Base-by-base conservation (phyloP, 2,888 invertebrate species). In the Gastracanthus pulcherrimus region DNA sequence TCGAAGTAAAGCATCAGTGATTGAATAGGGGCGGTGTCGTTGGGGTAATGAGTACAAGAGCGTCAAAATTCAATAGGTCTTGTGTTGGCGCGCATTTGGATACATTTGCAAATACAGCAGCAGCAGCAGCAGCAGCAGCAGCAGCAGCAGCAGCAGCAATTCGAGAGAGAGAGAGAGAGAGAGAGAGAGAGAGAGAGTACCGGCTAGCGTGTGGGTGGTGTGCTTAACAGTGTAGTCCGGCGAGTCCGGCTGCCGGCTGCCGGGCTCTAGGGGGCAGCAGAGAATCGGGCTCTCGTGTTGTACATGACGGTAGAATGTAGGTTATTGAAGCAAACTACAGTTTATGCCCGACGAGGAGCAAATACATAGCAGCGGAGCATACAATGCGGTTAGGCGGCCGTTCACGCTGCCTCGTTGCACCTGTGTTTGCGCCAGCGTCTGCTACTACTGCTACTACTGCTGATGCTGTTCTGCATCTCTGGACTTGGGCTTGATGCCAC, bases 261-360 rank as follows among this genome's bases (percentile, higher is more conserved):
- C 13, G 26, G 13, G 26, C 29, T 41, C 67, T 9, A 29, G 45
- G 31, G 45, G 31, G 38, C 55, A 23, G n/a, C 23, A 26, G 55
- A 55, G 55, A 26, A 55, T 55, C 55, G 11, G 58, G 9, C 48
- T 19, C 36, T 69, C 45, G 13, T 69, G 36, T 70, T 70, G 70
- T 70, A 31, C 60, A 62, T 16, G 36, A 23, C 16, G 77, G 77
- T 80, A 66, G 84, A 84, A 87, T 86, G 81, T 86, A 77, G 84
- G 85, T 87, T 86, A 87, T 84, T 84, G 84, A 87, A 85, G 85
- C 79, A 77, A 83, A 80, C 79, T 66, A 62, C 77, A 80, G 82
- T 86, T 86, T 84, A 85, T 76, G 79, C 79, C 55, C 70, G 70
- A 16, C n/a, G 31, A 51, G 48, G 26, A n/a, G 69, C 69, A 51